Base-by-base conservation (phyloP, 2,113 vertebrate genomes). In the Neodon shergylaensis region DNA sequence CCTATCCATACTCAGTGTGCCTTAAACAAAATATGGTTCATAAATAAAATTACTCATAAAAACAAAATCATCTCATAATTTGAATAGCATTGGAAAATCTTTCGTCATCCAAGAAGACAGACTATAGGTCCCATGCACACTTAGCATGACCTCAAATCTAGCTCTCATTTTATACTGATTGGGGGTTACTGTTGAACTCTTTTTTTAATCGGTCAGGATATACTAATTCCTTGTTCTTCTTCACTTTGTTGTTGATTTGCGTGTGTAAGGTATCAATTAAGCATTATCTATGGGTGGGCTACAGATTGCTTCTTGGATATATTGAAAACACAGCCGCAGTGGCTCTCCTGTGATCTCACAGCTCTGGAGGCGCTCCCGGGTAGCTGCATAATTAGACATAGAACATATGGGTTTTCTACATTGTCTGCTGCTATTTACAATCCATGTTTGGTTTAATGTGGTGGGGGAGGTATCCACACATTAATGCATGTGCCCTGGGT, bases 211-310 rank as follows among this genome's bases (percentile, higher is more conserved):
- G 79, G 17, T 2, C 86, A 13, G 17, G 33, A 7, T 47, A 28
- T 82, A 5, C 36, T 90, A 86, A 66, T 58, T 88, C 10, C 44
- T 88, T 95, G 6, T 89, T 91, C 19, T 85, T 92, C 26, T 36
- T 17, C 77, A 42, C 82, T 78, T 93, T 2, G 8, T 91, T 70
- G 10, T 49, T 76, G 90, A 74, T 94, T 96, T 68, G 8, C 2
- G 63, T 65, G 24, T 14, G 81, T 88, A 39, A 92, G 36, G 31
- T 54, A 36, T 91, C 52, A 26, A 54, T 94, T 73, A 95, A 63
- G 31, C 83, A 52, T 36, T 94, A 95, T 42, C 65, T 13, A 95
- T 89, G 94, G 91, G 87, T 54, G 78, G 94, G 19, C 83, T 63
- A 26, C 81, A 19, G 22, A 68, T 93, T 81, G 61, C 2, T n/a